Percentiles rank a stretch among this genome's conserved stretches.
Conservation (phyloP, 1,140 invertebrate species). For the Neodiprion virginianus region DNA sequence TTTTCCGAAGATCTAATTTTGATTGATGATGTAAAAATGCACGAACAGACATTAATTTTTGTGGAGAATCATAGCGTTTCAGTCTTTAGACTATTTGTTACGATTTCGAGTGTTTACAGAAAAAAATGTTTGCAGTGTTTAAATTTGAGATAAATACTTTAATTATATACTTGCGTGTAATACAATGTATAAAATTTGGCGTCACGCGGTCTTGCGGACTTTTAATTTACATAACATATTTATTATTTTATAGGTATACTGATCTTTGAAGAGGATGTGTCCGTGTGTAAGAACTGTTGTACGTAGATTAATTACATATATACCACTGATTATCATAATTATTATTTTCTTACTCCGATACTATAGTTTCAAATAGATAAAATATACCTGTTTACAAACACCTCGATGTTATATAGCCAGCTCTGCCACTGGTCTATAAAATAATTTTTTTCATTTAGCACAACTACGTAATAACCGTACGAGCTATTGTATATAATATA, state of each 20-base stretch:
- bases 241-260: neutral
- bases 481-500: neutral
- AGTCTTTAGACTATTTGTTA: no score
- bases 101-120: neutral
- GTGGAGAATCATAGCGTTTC: no score
- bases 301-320: neutral
- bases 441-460: neutral
- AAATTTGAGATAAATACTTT: neutral
- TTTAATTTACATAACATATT: neutral
- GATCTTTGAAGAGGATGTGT: neutral
- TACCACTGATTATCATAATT: neutral
- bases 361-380: neutral
- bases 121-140: neutral
- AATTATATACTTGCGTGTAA: neutral
- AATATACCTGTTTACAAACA: neutral
- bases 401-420: neutral
- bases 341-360: neutral
- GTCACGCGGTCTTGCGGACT: neutral
- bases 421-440: neutral
- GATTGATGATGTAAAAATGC: neutral
- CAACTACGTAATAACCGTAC: neutral
- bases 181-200: constrained; percentile 6
- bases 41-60: no score
- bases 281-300: neutral
- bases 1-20: neutral